Conservation (phyloP, 2,888 invertebrate genomes). For the Pristionchus arcanus region DNA sequence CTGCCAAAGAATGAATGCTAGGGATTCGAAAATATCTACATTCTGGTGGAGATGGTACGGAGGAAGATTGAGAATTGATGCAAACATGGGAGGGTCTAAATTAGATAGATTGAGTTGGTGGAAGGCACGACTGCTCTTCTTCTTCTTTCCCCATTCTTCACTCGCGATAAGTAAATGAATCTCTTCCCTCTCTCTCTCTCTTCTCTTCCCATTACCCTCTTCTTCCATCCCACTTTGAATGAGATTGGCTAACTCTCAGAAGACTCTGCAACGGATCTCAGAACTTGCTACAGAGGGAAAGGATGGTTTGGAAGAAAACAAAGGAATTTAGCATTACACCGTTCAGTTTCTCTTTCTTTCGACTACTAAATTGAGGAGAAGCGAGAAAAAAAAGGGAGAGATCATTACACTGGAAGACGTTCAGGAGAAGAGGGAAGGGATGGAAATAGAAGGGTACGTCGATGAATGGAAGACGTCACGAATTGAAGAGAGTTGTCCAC, state of each 20-base stretch:
- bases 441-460: no score
- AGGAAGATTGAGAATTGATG: background rate
- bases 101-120: background rate
- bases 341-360: background rate
- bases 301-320: background rate
- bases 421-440: background rate
- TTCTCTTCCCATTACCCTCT: conserved; percentile 11
- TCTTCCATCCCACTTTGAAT: conserved; percentile 27
- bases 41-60: background rate
- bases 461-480: background rate
- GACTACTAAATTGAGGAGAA: background rate
- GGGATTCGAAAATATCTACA: no score
- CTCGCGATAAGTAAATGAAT: conserved; percentile 34
- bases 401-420: background rate
- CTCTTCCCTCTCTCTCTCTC: background rate
- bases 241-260: background rate
- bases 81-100: background rate
- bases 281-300: background rate
- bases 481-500: background rate
- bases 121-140: background rate
- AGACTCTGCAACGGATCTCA: background rate
- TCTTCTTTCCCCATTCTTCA: background rate
- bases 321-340: background rate
- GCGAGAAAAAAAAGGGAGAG: background rate
- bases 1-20: no score